Conservation (phyloP, 2,797 vertebrate species). For the Pangasius mekongensis region DNA sequence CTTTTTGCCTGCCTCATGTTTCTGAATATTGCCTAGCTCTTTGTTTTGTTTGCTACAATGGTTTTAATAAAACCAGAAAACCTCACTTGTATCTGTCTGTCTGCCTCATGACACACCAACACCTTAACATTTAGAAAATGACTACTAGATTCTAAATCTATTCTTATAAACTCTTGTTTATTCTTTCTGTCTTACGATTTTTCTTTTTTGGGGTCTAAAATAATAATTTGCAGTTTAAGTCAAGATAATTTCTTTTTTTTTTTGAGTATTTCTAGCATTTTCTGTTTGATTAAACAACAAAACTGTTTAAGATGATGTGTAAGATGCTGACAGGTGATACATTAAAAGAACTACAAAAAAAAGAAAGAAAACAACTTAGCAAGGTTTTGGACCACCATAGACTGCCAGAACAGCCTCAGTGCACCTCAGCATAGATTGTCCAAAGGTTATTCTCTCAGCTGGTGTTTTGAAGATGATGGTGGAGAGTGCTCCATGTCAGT, state of each 20-base stretch:
- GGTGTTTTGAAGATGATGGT: neutral
- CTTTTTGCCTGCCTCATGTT: neutral
- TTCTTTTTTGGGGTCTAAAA: neutral
- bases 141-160: neutral
- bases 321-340: neutral
- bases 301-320: neutral
- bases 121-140: neutral
- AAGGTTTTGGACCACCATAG: neutral
- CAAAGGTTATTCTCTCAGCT: neutral
- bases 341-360: neutral
- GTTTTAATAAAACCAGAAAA: neutral
- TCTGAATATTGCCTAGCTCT: neutral
- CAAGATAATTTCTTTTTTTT: neutral
- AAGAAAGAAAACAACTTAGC: neutral
- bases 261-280: neutral
- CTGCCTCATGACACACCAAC: neutral
- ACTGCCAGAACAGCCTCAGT: neutral
- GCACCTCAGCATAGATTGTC: neutral
- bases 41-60: neutral
- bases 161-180: too few species aligned
- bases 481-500: neutral
- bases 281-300: neutral
- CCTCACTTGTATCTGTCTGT: neutral
- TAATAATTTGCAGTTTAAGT: too few species aligned
- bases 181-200: neutral